Evolutionary conservation across 2,797 vertebrate species (phyloP).

Genomic region (Podarcis lilfordi): DNA sequence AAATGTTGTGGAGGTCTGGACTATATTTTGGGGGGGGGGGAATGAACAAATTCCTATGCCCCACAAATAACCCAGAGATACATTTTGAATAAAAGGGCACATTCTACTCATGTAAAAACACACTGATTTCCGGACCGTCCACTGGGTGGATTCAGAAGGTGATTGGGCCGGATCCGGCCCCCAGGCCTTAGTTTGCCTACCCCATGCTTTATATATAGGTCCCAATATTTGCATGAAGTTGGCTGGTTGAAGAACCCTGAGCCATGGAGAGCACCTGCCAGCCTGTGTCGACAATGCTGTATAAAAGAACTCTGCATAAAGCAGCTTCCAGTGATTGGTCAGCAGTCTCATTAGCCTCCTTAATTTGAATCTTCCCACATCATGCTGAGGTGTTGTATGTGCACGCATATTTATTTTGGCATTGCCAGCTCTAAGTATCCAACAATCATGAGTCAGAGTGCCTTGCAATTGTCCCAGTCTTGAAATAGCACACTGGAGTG

Average conservation of each 20-base stretch:
- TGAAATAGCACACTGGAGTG: background rate
- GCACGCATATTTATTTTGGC: slow-evolving; percentile 42
- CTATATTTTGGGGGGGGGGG: no score
- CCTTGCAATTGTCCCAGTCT: background rate
- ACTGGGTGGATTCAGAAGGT: no score
- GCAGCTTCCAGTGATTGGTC: background rate
- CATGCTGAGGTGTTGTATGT: slow-evolving; percentile 30
- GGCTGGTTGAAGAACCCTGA: background rate
- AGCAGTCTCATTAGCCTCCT: slow-evolving; percentile 2
- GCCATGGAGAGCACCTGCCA: background rate
- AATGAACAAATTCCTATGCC: no score
- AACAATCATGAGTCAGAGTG: slow-evolving; percentile 9
- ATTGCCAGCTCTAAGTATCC: background rate
- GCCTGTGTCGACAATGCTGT: background rate
- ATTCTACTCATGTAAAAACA: no score
- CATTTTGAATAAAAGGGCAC: no score
- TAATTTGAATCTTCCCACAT: slow-evolving; percentile 11
- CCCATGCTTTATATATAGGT: background rate
- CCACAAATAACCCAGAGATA: no score
- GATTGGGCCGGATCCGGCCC: no score
- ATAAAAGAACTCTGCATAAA: background rate
- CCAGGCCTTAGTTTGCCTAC: no score
- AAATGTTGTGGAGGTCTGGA: no score
- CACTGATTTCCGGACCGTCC: no score
- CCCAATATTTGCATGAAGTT: background rate